Percentiles rank a stretch among this genome's conserved stretches.
Conservation (phyloP, 2,888 invertebrate species). For the Rhingia rostrata region DNA sequence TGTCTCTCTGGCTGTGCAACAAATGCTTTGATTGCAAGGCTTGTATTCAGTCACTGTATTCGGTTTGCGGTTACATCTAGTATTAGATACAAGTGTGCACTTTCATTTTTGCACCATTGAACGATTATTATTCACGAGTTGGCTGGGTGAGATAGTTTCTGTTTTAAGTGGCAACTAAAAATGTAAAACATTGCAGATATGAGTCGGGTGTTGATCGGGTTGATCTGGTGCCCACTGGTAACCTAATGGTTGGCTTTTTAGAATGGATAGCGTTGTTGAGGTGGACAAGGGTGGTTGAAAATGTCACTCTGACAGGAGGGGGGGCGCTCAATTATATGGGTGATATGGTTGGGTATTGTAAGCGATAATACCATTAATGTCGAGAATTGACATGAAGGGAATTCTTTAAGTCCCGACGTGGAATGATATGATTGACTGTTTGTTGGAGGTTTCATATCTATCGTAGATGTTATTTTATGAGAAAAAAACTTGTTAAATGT, state of each 20-base stretch:
- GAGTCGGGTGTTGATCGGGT: neutral
- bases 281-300: slow-evolving; percentile 14
- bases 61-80: slow-evolving; percentile 20
- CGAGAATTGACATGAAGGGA: no score
- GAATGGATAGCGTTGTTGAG: slow-evolving; percentile 1
- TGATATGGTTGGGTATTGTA: no score
- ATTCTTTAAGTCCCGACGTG: no score
- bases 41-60: slow-evolving; percentile 17
- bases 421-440: no score
- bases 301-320: slow-evolving; percentile 6
- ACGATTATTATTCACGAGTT: slow-evolving; percentile 36
- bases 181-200: slow-evolving; percentile 1
- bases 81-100: slow-evolving; percentile 46
- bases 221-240: slow-evolving; percentile 3
- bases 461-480: no score
- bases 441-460: no score
- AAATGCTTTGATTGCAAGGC: slow-evolving; percentile 39
- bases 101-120: slow-evolving; percentile 62
- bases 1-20: slow-evolving; percentile 17
- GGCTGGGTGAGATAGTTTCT: slow-evolving; percentile 34
- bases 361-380: no score
- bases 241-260: slow-evolving; percentile 8
- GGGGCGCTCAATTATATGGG: no score
- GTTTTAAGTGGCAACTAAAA: slow-evolving; percentile 25
- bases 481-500: no score